Evolutionary conservation across 2,888 invertebrate genomes (phyloP), one percentile per base, ranked within the genome.

Genomic region (Argyra leucocephala): DNA sequence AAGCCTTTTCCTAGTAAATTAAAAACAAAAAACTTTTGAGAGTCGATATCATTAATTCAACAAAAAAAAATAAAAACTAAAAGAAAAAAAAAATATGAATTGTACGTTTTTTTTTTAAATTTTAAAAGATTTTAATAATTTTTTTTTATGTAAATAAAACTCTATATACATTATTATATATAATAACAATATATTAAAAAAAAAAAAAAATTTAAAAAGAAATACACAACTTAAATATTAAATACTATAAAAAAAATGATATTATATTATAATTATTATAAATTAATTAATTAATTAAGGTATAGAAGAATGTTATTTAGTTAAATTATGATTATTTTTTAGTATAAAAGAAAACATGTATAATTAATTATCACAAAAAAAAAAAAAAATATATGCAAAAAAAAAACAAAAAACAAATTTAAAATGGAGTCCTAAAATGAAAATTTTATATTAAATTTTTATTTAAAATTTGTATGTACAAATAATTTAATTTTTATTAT

Each of bases 1-100:
- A n/a, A 48, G 6, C 31, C 31, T 7, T 31, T 31, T 31, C 31
- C 31, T 31, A 31, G 31, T 31, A 48, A 48, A 48, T 48, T 48
- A 64, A 22, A 64, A 2, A 37, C 22, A 68, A 69, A 67, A 68
- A 65, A 59, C 5, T 7, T 7, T 7, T 7, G 31, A 31, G 31
- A 31, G 10, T 31, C 10, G n/a, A 31, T 31, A 31, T 59, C 64
- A 68, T 63, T 64, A 65, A 68, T 64, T 61, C 67, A 68, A 68
- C 68, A 65, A 63, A 65, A 61, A 66, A 64, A 63, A 63, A 37
- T n/a, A 63, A 65, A 66, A 18, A 59, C 22, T 63, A 65, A 67
- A 64, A 22, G 22, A 60, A 24, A 24, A 63, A 26, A 15, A 59
- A 60, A 61, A 48, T 31, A n/a, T n/a, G n/a, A n/a, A n/a, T n/a